phyloP scores from a whole-genome alignment of 1,140 invertebrate species.

The Drosophila guanche region DNA sequence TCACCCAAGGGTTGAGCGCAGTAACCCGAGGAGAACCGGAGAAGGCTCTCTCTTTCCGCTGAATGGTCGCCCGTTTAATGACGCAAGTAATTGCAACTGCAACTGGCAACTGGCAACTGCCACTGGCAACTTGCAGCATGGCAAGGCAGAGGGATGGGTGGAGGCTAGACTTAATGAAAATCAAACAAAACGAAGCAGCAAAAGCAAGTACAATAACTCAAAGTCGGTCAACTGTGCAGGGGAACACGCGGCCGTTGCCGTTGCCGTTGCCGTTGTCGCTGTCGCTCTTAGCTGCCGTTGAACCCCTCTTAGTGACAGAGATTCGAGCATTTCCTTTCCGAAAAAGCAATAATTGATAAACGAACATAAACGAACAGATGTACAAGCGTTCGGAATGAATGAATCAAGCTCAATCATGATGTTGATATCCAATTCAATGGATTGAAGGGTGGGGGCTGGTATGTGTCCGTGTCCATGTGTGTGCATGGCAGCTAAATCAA shows the following conservation, averaged over 20 bases:
- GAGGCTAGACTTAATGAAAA: slow-evolving; percentile 71
- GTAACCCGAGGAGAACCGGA: slow-evolving; percentile 49
- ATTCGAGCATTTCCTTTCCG: slow-evolving; percentile 9
- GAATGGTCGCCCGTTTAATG: slow-evolving; percentile 69
- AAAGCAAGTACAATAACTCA: slow-evolving; percentile 60
- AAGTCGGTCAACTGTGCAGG: slow-evolving; percentile 77
- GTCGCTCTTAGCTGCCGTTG: slow-evolving; percentile 34
- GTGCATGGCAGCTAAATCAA: slow-evolving; percentile 64
- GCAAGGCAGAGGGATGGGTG: neutral
- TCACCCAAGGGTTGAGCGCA: slow-evolving; percentile 74
- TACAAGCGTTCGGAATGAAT: slow-evolving; percentile 74
- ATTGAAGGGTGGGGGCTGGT: neutral
- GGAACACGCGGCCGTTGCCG: slow-evolving; percentile 53
- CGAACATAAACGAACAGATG: slow-evolving; percentile 78
- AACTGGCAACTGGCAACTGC: slow-evolving; percentile 23
- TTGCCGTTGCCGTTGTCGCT: neutral
- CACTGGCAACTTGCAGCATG: slow-evolving; percentile 32
- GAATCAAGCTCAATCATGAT: slow-evolving; percentile 51
- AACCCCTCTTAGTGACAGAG: slow-evolving; percentile 6
- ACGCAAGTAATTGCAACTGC: slow-evolving; percentile 76
- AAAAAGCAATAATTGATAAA: slow-evolving; percentile 78
- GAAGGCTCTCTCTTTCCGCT: slow-evolving; percentile 13
- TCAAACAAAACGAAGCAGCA: slow-evolving; percentile 60
- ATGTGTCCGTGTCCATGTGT: neutral
- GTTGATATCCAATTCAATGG: slow-evolving; percentile 27